A percentile compares a stretch with the other conserved stretches of the same genome.
Conservation (phyloP, 2,797 vertebrate species). For the Sebastes itinus region DNA sequence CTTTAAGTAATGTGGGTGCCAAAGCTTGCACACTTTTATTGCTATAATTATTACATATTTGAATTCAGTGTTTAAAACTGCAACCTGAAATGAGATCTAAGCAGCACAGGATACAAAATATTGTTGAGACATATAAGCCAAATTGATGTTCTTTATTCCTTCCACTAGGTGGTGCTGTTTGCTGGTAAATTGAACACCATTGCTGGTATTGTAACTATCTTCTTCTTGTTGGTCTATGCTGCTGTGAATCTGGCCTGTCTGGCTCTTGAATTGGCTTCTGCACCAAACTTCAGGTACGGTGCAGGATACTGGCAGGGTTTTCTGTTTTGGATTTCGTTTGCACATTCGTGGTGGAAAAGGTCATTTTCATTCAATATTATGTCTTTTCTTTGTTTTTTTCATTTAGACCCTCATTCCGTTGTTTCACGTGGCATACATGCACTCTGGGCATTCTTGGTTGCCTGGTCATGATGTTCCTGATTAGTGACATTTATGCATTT, state of each 20-base stretch:
- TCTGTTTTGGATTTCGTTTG: neutral
- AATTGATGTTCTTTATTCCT: neutral
- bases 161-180: constrained; percentile 77
- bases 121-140: neutral
- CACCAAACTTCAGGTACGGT: constrained; percentile 86
- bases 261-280: constrained; percentile 88
- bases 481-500: constrained; percentile 84
- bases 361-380: neutral
- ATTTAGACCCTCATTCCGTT: constrained; percentile 82
- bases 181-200: constrained; percentile 87
- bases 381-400: neutral
- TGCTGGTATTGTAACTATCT: constrained; percentile 84
- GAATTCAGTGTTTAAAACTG: neutral
- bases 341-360: neutral
- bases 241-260: constrained; percentile 88
- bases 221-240: constrained; percentile 87
- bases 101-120: neutral
- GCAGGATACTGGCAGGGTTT: neutral
- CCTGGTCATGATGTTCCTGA: constrained; percentile 88
- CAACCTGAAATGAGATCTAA: neutral
- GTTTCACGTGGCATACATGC: constrained; percentile 88
- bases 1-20: too few species aligned
- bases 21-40: neutral
- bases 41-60: neutral
- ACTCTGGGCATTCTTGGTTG: constrained; percentile 84